Conservation (phyloP, 2,888 invertebrate species). For the Strigamia transsilvanica region DNA sequence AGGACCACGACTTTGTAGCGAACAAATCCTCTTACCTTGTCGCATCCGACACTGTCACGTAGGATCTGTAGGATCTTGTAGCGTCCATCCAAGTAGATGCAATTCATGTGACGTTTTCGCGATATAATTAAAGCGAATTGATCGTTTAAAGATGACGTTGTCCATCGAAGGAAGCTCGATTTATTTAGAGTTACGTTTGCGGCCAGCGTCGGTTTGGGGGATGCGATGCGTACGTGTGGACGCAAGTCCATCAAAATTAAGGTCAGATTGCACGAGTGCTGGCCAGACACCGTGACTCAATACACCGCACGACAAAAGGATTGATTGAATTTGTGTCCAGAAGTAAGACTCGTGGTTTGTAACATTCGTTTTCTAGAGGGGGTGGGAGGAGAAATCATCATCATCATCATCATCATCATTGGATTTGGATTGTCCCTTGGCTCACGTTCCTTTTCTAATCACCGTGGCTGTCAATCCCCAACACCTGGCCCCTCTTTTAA, state of each 20-base stretch:
- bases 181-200: neutral
- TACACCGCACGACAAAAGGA: slow-evolving; percentile 45
- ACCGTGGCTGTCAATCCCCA: slow-evolving; percentile 46
- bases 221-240: slow-evolving; percentile 28
- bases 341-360: slow-evolving; percentile 41
- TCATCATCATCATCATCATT: slow-evolving; percentile 40
- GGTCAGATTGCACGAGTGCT: slow-evolving; percentile 40
- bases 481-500: slow-evolving; percentile 49
- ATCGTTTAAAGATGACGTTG: slow-evolving; percentile 10
- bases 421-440: slow-evolving; percentile 47
- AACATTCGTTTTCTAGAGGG: slow-evolving; percentile 9
- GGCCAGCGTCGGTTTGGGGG: neutral
- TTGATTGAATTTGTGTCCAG: slow-evolving; percentile 48
- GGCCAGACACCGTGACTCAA: slow-evolving; percentile 46
- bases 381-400: neutral
- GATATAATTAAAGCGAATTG: slow-evolving; percentile 39
- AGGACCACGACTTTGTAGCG: slow-evolving; percentile 36
- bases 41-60: slow-evolving; percentile 40
- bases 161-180: neutral
- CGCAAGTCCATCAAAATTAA: slow-evolving; percentile 39
- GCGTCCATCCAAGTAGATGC: slow-evolving; percentile 13
- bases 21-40: slow-evolving; percentile 49
- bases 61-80: slow-evolving; percentile 30
- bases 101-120: slow-evolving; percentile 23
- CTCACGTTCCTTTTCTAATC: slow-evolving; percentile 49